Evolutionary conservation across 2,888 invertebrate species (phyloP), one percentile per base, ranked within the genome.

Genomic region (Blastobasis adustella): DNA sequence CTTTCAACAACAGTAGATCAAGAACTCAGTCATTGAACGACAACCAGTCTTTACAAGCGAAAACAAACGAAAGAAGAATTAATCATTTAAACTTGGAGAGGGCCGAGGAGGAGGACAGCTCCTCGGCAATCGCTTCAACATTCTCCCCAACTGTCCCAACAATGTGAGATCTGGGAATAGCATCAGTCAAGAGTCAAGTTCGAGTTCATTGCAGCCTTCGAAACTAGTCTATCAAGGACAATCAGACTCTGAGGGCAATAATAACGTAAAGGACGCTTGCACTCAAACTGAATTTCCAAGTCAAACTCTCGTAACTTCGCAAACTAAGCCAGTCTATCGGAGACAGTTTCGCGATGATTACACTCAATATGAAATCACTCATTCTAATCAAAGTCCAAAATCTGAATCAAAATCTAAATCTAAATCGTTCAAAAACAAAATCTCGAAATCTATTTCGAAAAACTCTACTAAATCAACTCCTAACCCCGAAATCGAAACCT

Each of bases 171-270:
- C 39, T 47, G 38, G 23, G 23, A 23, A 23, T 23, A 9, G 9
- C 9, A 47, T 8, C 7, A 10, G 5, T 6, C 9, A 47, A 9
- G 5, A 37, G n/a, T 5, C n/a, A 47, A 47, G 5, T 10, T 10
- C 10, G 44, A 41, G 7, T 23, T 7, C 23, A 1, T 36, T n/a
- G n/a, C 42, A 10, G 4, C 46, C 44, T 37, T 6, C 41, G 8
- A 50, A 40, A 51, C 54, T 52, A 51, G 52, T 56, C 52, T 40
- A 56, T 56, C 51, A 52, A 36, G 51, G 47, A 49, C 50, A 54
- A 48, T 48, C 5, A 50, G n/a, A 43, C n/a, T 41, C 39, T n/a
- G 47, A 41, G 5, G n/a, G 5, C 42, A 46, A 51, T 43, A 6
- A 51, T 43, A 9, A 50, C 49, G 6, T 47, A 23, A 10, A 44